Evolutionary conservation across 2,113 vertebrate species (phyloP), one percentile per base, ranked within the genome.

Genomic region (Chloroceryle aenea): DNA sequence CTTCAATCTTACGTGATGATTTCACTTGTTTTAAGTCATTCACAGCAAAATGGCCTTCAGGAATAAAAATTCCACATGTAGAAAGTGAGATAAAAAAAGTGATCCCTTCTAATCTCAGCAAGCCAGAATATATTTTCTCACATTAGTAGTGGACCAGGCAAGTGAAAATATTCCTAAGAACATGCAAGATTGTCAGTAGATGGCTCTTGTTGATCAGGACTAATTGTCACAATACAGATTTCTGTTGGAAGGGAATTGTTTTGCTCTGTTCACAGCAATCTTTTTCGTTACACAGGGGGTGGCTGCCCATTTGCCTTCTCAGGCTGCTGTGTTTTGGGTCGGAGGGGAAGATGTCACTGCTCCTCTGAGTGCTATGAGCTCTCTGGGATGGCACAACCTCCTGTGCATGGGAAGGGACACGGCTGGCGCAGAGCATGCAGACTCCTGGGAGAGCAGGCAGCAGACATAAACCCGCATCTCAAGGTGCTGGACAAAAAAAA

Each of bases 301-400:
- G 27, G 80, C 25, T 36, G 48, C 74, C 38, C 19, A 2, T n/a
- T 52, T 48, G 47, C n/a, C 55, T 62, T 29, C 66, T 23, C 47
- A 16, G 0, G 2, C 20, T 3, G 62, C 62, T 13, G 13, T 1
- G 2, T 16, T 22, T 40, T 12, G 34, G 48, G 48, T 27, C 9
- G 9, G 79, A 26, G 12, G 3, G 34, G 25, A 50, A 16, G 50
- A 32, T 2, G 36, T 25, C 13, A 1, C 23, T 4, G n/a, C 69
- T 68, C 27, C 77, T 34, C 13, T 1, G 4, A 43, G 59, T 2
- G 0, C 15, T 4, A 0, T 0, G 12, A 34, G 72, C 30, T 30
- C 3, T 1, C 63, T 21, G 38, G 73, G 63, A 22, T 2, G 6
- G 20, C 53, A 21, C 26, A 4, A 9, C 45, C 30, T 50, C 36